Evolutionary conservation across 2,113 vertebrate species (phyloP), one percentile per base, ranked within the genome.

Genomic region (Prionailurus viverrinus): DNA sequence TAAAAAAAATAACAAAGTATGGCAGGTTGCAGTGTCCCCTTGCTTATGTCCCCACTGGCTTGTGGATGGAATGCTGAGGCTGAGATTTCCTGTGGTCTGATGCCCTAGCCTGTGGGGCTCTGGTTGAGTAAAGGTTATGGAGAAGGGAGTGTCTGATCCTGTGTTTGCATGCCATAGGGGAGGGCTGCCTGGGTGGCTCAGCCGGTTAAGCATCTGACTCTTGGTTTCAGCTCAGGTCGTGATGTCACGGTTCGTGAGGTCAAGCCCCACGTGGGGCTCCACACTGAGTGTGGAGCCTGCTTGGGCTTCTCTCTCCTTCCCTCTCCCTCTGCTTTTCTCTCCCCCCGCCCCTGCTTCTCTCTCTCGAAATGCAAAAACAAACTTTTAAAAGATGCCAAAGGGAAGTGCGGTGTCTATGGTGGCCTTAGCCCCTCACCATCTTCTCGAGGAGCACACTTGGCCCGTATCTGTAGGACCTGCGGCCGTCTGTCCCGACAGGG

Each of bases 391-490:
- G 58, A 61, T 9, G 58, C 58, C 21, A 7, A 3, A 7, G 21
- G 58, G 39, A 51, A 5, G 61, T 3, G 2, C 7, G 11, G 5
- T 27, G 53, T 15, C 23, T 7, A 0, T 11, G 33, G 29, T 36
- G 25, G 14, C 3, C 3, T 36, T 3, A 23, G 31, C 48, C 21
- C 12, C 89, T 51, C 8, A 1, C 7, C 73, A 0, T 19, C 21
- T 31, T 53, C 45, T 5, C 10, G 0, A 12, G 15, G 19, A 27
- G 7, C 13, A 0, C 1, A 1, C 29, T 1, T 9, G 41, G 27
- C 58, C n/a, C 11, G 3, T 3, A 0, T 13, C 18, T 3, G 0
- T 1, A 21, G 39, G 51, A 15, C 39, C 1, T 2, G n/a, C 2
- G 0, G 8, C 41, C 4, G 12, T 16, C 23, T 16, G 9, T 61